These are phyloP conservation scores for Catocala sponsa DNA, from an alignment of 2,888 invertebrate species.

Conservation along the genomic window DNA sequence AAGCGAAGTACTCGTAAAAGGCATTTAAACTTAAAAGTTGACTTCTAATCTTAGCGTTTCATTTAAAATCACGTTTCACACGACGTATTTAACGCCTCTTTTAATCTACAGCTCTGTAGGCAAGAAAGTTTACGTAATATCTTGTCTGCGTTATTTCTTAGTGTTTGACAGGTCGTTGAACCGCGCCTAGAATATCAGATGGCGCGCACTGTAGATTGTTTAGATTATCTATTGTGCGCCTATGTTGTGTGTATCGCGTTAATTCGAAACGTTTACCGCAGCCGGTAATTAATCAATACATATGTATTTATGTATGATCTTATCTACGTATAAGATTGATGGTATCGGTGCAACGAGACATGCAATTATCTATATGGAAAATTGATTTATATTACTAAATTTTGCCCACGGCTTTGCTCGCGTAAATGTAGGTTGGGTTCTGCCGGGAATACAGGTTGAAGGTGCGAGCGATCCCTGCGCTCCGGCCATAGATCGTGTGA, in stretches of 20 bases:
- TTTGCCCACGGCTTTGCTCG: too few relatives aligned
- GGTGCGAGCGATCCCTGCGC: too few relatives aligned
- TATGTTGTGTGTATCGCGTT: constrained; percentile 27
- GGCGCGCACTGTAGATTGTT: constrained; percentile 44
- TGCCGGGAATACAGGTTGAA: too few relatives aligned
- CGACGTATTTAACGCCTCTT: too few relatives aligned
- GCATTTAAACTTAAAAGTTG: too few relatives aligned
- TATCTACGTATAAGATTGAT: neutral
- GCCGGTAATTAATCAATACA: constrained; percentile 25
- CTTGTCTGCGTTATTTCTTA: constrained; percentile 17
- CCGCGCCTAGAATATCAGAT: constrained; percentile 49
- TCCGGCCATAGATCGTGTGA: too few relatives aligned
- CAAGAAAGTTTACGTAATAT: neutral
- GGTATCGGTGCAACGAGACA: neutral
- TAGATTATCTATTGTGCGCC: constrained; percentile 49
- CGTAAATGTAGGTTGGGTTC: too few relatives aligned
- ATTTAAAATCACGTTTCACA: too few relatives aligned
- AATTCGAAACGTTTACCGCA: constrained; percentile 20
- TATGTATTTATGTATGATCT: constrained; percentile 6
- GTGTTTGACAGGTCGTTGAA: constrained; percentile 40
- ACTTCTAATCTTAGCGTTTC: too few relatives aligned
- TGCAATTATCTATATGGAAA: too few relatives aligned
- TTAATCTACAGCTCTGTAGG: neutral
- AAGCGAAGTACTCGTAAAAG: too few relatives aligned
- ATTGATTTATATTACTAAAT: too few relatives aligned